Conservation (phyloP, 2,797 vertebrate genomes). For the Sebastes kiyomatsui region DNA sequence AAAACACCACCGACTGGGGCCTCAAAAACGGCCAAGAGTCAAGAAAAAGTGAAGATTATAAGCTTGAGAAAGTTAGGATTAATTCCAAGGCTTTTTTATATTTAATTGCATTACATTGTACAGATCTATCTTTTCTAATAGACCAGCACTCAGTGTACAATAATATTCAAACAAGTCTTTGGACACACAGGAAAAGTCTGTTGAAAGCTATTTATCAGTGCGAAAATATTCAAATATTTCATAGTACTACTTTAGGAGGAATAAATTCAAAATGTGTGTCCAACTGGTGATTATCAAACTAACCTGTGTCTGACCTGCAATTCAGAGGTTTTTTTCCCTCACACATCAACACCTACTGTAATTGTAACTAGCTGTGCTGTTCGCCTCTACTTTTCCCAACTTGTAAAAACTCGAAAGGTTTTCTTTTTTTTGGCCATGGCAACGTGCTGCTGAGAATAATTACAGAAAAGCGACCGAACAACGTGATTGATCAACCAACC, state of each 20-base stretch:
- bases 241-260: not conserved
- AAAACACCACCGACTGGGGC: not conserved
- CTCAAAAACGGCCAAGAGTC: not conserved
- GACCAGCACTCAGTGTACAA: not conserved
- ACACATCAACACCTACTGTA: not conserved
- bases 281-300: not conserved
- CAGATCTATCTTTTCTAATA: not conserved
- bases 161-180: not conserved
- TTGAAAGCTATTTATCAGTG: not conserved
- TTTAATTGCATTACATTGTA: not conserved
- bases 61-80: not conserved
- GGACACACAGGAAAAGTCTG: not conserved
- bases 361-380: not conserved
- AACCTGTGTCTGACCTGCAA: not conserved
- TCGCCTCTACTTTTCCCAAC: not conserved
- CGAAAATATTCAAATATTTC: not conserved
- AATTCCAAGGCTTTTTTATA: not conserved
- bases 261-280: not conserved
- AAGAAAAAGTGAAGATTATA: not conserved
- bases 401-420: not conserved
- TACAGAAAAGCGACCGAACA: not conserved
- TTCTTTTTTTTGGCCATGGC: not conserved
- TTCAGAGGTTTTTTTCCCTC: not conserved
- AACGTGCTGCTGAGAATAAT: constrained; percentile 6
- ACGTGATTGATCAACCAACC: constrained; percentile 14